Conservation (phyloP, 2,888 invertebrate species). For the Tenthredo amoena region DNA sequence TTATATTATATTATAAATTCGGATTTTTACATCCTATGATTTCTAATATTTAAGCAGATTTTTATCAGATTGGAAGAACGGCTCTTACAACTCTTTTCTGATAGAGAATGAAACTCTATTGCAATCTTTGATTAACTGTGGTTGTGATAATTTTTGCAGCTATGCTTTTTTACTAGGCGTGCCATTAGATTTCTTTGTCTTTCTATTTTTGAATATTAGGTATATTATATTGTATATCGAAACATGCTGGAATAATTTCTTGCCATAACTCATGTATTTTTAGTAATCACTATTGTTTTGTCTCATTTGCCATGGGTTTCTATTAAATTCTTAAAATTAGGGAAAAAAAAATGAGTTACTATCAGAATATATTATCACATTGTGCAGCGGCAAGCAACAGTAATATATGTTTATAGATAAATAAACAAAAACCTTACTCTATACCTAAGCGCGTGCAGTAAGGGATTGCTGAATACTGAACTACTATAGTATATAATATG, state of each 20-base stretch:
- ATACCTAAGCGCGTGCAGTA: conserved; percentile 18
- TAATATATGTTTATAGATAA: conserved; percentile 37
- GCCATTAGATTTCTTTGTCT: conserved; percentile 32
- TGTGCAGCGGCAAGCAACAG: conserved; percentile 38
- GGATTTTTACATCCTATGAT: conserved; percentile 3
- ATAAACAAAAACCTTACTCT: conserved; percentile 25
- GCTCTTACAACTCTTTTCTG: conserved; percentile 42
- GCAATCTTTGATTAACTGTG: conserved; percentile 34
- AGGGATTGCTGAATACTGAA: conserved; percentile 38
- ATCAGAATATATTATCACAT: conserved; percentile 24
- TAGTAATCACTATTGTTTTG: neutral
- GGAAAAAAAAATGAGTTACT: neutral
- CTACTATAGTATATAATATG: neutral
- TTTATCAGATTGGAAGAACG: neutral
- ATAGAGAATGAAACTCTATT: conserved; percentile 37
- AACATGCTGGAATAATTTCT: conserved; percentile 33
- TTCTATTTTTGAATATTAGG: neutral
- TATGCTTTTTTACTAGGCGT: conserved; percentile 35
- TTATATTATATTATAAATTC: conserved; percentile 31
- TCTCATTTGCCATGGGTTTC: neutral
- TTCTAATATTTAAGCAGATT: conserved; percentile 27
- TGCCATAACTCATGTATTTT: conserved; percentile 35
- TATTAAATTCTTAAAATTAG: neutral
- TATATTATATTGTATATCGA: neutral
- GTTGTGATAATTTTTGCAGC: conserved; percentile 49